A percentile compares a stretch with the other conserved stretches of the same genome.
Conservation (phyloP, 2,888 invertebrate genomes). For the Cryptocheilus praepositus region DNA sequence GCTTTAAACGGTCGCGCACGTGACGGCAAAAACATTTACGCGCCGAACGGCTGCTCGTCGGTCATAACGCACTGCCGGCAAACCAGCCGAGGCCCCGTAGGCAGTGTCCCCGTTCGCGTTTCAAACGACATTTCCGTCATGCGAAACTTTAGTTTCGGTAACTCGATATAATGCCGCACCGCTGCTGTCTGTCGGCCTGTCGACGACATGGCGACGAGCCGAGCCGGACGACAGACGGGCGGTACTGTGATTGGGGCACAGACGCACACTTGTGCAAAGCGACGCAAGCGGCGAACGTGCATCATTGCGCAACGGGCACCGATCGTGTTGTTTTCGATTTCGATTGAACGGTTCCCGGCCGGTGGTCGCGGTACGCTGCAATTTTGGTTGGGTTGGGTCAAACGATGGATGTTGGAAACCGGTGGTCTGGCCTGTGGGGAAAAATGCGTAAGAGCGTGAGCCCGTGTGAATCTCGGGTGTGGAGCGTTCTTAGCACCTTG, state of each 20-base stretch:
- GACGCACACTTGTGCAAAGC: not conserved
- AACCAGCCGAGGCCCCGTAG: not conserved
- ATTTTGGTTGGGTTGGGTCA: not conserved
- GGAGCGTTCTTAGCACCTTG: too few species aligned
- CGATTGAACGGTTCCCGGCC: constrained; percentile 7
- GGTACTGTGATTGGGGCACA: not conserved
- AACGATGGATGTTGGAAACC: too few species aligned
- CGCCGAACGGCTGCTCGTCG: too few species aligned
- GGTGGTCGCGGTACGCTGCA: too few species aligned
- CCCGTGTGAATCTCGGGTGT: too few species aligned
- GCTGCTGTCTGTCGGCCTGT: not conserved
- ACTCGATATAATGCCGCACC: constrained; percentile 8
- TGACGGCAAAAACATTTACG: too few species aligned
- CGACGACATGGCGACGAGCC: not conserved
- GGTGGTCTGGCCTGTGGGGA: not conserved
- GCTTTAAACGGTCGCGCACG: too few species aligned
- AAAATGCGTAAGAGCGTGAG: not conserved
- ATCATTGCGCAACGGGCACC: not conserved
- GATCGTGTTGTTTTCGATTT: constrained; percentile 13
- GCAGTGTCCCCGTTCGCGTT: constrained; percentile 1
- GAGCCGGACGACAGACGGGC: not conserved
- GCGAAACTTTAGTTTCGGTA: constrained; percentile 9
- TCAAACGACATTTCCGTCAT: constrained; percentile 14
- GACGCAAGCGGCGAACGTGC: not conserved
- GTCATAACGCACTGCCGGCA: not conserved